Evolutionary conservation across 2,113 vertebrate species (phyloP).

Genomic region (Scatophagus argus): DNA sequence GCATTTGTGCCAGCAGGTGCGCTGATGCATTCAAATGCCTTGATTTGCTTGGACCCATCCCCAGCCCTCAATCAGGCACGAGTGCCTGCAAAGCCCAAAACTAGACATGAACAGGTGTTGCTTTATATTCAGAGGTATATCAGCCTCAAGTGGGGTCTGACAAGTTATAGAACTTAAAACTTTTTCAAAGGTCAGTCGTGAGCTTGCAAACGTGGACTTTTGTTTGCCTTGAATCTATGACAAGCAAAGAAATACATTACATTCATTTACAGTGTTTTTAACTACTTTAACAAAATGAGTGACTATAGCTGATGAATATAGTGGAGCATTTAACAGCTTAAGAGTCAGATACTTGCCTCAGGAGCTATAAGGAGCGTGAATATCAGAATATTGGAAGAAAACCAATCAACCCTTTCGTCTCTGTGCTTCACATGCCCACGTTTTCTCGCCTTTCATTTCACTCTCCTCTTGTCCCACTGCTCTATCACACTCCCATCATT

Average conservation of each 20-base stretch:
- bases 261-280: no score
- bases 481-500: constrained; percentile 71
- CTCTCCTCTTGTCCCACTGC: constrained; percentile 64
- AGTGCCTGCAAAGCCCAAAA: constrained; percentile 18
- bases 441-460: constrained; percentile 70
- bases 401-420: constrained; percentile 27
- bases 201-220: constrained; percentile 15
- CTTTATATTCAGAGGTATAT: constrained; percentile 63
- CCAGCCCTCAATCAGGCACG: neutral
- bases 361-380: neutral
- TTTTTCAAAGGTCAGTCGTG: constrained; percentile 50
- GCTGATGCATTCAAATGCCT: constrained; percentile 43
- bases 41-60: constrained; percentile 39
- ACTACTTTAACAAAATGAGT: no score
- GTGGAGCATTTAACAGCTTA: no score
- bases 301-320: neutral
- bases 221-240: constrained; percentile 11
- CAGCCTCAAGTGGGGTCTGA: constrained; percentile 16
- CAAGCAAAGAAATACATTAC: neutral
- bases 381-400: constrained; percentile 7
- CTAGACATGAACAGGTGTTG: constrained; percentile 70
- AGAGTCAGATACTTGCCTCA: no score
- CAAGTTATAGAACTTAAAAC: constrained; percentile 24
- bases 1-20: constrained; percentile 33
- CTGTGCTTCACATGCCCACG: constrained; percentile 43